Conservation (phyloP, 1,140 invertebrate genomes). For the Calosoma granatense region DNA sequence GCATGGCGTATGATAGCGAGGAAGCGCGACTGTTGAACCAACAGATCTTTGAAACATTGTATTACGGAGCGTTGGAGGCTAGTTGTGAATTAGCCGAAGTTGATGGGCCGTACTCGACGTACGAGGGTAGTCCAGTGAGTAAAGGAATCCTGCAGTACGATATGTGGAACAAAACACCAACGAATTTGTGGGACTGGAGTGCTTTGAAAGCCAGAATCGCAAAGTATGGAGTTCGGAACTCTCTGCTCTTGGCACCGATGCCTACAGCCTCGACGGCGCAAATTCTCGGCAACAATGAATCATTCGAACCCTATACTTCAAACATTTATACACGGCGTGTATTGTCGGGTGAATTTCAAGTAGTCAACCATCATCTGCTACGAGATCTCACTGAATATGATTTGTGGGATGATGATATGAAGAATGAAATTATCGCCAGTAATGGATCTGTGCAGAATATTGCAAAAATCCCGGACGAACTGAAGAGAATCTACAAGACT, state of each 20-base stretch:
- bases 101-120: conserved; percentile 83
- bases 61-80: conserved; percentile 92
- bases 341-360: conserved; percentile 79
- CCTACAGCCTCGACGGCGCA: conserved; percentile 98
- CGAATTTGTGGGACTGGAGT: conserved; percentile 84
- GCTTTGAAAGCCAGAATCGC: conserved; percentile 77
- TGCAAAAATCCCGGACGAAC: conserved; percentile 73
- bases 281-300: conserved; percentile 98
- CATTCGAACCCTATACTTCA: conserved; percentile 95
- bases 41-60: conserved; percentile 97
- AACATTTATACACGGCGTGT: conserved; percentile 95
- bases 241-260: conserved; percentile 93
- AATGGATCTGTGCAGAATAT: conserved; percentile 94
- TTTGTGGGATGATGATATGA: conserved; percentile 95
- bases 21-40: conserved; percentile 83
- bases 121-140: conserved; percentile 83
- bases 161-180: conserved; percentile 93
- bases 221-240: conserved; percentile 88
- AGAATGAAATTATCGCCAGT: conserved; percentile 84
- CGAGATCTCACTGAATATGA: conserved; percentile 84
- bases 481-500: conserved; percentile 92
- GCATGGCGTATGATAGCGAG: conserved; percentile 81
- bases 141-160: conserved; percentile 97
- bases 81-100: conserved; percentile 91
- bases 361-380: conserved; percentile 94